phyloP scores from a whole-genome alignment of 2,888 invertebrate species.

The Chymomyza amoena region DNA sequence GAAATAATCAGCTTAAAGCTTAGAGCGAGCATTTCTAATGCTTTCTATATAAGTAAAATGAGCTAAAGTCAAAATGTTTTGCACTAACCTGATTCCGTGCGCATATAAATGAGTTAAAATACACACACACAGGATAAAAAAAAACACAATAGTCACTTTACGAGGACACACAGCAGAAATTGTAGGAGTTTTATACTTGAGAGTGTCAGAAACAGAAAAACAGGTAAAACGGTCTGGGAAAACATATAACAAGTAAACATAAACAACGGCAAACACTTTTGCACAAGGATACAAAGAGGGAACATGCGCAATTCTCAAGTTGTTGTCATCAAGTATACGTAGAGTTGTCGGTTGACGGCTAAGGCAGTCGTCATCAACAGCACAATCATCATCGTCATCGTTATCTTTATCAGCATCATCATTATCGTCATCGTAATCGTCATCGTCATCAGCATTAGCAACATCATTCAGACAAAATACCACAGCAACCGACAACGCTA shows the following conservation, averaged over 20 bases:
- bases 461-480: constrained; percentile 70
- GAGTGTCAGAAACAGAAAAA: background rate
- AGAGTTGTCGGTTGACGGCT: background rate
- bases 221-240: background rate
- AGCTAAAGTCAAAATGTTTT: background rate
- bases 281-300: background rate
- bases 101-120: background rate
- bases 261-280: background rate
- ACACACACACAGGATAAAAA: background rate
- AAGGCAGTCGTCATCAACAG: no score
- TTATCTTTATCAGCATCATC: background rate
- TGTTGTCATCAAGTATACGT: background rate
- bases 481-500: constrained; percentile 47
- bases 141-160: background rate
- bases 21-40: background rate
- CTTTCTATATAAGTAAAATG: background rate
- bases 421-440: constrained; percentile 13
- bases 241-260: background rate
- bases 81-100: background rate
- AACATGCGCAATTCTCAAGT: background rate
- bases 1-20: background rate
- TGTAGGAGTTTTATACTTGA: background rate
- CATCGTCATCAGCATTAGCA: constrained; percentile 64
- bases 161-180: background rate
- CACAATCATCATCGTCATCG: no score